Conservation (phyloP, 2,797 vertebrate species). For the Synaphobranchus kaupii region DNA sequence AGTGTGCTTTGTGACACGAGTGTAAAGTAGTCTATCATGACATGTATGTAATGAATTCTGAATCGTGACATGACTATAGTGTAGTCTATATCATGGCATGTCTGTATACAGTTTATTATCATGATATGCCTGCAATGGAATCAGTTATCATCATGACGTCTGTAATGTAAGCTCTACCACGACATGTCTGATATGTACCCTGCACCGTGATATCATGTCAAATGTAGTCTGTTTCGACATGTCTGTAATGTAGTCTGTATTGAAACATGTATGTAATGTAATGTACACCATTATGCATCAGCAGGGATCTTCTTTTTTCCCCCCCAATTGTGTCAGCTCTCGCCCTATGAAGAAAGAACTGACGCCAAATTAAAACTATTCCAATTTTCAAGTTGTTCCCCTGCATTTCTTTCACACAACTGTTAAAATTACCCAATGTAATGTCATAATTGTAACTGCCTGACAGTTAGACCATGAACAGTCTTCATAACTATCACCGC, state of each 20-base stretch:
- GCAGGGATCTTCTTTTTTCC: no score
- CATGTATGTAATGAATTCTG: background rate
- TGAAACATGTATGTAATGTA: background rate
- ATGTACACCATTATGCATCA: background rate
- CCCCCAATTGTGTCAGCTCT: background rate
- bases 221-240: background rate
- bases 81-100: background rate
- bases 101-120: background rate
- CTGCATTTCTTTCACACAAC: background rate
- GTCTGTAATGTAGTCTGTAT: background rate
- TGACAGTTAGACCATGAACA: background rate
- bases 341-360: background rate
- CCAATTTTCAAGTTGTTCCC: background rate
- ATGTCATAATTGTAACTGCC: background rate
- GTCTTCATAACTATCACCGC: background rate
- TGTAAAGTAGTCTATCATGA: background rate
- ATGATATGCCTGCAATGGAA: background rate
- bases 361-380: conserved; percentile 4
- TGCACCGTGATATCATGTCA: background rate
- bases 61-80: background rate
- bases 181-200: background rate
- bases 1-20: background rate
- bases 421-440: background rate
- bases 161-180: background rate
- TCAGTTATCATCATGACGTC: background rate